Percentiles rank a stretch among this genome's conserved stretches.
These are phyloP conservation scores for Chorisops tibialis DNA, from an alignment of 2,888 invertebrate genomes.

Conservation along the genomic window DNA sequence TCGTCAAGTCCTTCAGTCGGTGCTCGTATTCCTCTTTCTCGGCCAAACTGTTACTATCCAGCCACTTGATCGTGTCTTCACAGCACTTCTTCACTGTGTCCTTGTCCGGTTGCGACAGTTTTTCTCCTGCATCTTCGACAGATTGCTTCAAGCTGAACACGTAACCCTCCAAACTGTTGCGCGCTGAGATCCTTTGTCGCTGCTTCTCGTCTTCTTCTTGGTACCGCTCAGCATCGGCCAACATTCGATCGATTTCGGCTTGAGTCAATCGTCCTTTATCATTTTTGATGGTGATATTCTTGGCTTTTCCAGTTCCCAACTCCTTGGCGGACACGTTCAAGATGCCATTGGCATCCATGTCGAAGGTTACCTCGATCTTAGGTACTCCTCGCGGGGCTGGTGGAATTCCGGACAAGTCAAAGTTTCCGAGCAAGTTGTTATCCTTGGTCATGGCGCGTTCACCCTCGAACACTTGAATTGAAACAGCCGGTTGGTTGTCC, in stretches of 20 bases:
- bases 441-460: slow-evolving; percentile 89
- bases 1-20: slow-evolving; percentile 66
- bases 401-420: slow-evolving; percentile 77
- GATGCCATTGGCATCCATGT: slow-evolving; percentile 87
- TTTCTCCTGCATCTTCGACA: slow-evolving; percentile 56
- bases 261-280: slow-evolving; percentile 82
- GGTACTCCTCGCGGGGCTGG: slow-evolving; percentile 75
- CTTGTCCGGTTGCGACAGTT: slow-evolving; percentile 66
- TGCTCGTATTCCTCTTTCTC: slow-evolving; percentile 69
- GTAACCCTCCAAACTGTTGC: slow-evolving; percentile 76
- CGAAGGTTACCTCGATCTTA: slow-evolving; percentile 72
- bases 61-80: slow-evolving; percentile 68
- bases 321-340: slow-evolving; percentile 76
- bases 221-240: slow-evolving; percentile 75
- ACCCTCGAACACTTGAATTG: slow-evolving; percentile 83
- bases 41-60: slow-evolving; percentile 70
- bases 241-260: slow-evolving; percentile 84
- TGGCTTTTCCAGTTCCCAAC: slow-evolving; percentile 72
- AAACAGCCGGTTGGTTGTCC: slow-evolving; percentile 88
- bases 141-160: slow-evolving; percentile 68
- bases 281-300: slow-evolving; percentile 81
- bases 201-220: slow-evolving; percentile 71
- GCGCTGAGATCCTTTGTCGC: slow-evolving; percentile 63
- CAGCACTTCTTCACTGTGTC: slow-evolving; percentile 63
- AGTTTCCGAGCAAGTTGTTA: slow-evolving; percentile 80